Evolutionary conservation across 2,113 vertebrate genomes (phyloP).

Genomic region (Urocolius indicus): DNA sequence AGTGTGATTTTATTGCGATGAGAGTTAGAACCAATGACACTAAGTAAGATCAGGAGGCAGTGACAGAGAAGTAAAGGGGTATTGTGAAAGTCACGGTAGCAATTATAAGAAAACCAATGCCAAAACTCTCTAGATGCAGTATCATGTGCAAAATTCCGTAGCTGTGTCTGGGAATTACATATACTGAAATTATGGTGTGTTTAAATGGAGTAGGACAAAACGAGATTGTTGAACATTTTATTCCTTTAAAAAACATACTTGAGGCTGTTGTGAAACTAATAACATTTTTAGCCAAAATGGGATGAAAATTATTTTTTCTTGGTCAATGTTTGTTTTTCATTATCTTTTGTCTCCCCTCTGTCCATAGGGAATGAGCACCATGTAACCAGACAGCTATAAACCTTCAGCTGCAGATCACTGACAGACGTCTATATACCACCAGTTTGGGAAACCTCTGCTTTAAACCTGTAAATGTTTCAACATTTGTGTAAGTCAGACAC

Average conservation of each 20-base stretch:
- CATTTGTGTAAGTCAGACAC: slow-evolving; percentile 14
- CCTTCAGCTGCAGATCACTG: background rate
- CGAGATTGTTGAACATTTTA: background rate
- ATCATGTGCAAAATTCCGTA: background rate
- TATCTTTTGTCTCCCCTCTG: background rate
- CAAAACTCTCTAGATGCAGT: background rate
- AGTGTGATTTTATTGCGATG: background rate
- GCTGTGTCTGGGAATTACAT: background rate
- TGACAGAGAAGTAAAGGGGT: background rate
- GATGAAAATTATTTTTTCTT: background rate
- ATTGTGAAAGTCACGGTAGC: background rate
- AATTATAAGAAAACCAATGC: background rate
- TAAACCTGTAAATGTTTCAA: slow-evolving; percentile 4
- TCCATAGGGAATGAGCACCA: background rate
- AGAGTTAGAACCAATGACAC: background rate
- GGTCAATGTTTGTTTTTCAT: background rate
- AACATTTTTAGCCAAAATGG: background rate
- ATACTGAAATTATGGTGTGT: background rate
- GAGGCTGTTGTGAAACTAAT: background rate
- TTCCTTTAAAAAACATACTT: background rate
- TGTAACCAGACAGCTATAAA: background rate
- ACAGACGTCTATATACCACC: background rate
- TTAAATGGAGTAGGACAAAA: background rate
- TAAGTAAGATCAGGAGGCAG: background rate
- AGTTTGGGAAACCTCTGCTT: background rate